Conservation (phyloP, 2,113 vertebrate species). For the Ptilonorhynchus violaceus region DNA sequence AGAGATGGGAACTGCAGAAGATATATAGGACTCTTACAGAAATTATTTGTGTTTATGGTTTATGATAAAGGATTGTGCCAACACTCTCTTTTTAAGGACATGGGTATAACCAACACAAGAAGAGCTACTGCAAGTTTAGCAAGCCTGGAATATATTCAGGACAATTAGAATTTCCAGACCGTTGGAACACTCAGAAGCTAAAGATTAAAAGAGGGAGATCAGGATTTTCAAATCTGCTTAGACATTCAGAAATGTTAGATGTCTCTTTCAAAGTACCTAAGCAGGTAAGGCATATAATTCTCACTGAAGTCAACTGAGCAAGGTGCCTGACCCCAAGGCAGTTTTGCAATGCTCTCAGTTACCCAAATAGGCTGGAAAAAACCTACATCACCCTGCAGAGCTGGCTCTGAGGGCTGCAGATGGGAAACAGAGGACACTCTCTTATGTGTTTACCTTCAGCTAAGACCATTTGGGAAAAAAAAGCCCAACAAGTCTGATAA, state of each 20-base stretch:
- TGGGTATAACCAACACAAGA: neutral
- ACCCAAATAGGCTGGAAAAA: neutral
- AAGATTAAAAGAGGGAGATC: neutral
- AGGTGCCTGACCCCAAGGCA: neutral
- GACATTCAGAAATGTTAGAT: neutral
- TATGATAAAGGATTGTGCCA: neutral
- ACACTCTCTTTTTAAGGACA: neutral
- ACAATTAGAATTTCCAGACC: neutral
- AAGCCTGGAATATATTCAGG: neutral
- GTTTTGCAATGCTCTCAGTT: neutral
- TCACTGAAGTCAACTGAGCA: neutral
- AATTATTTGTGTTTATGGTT: neutral
- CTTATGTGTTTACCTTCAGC: fast-evolving
- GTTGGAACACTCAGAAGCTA: neutral
- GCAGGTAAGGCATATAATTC: neutral
- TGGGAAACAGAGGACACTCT: neutral
- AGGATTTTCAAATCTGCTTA: conserved; percentile 18
- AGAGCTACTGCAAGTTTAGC: neutral
- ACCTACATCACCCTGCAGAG: neutral
- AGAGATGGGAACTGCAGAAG: neutral
- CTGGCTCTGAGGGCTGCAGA: neutral
- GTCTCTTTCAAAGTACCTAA: conserved; percentile 13
- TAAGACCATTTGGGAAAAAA: neutral
- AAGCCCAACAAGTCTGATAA: neutral
- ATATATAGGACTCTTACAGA: neutral